phyloP scores from a whole-genome alignment of 2,888 invertebrate genomes.

The Tridacna gigas region DNA sequence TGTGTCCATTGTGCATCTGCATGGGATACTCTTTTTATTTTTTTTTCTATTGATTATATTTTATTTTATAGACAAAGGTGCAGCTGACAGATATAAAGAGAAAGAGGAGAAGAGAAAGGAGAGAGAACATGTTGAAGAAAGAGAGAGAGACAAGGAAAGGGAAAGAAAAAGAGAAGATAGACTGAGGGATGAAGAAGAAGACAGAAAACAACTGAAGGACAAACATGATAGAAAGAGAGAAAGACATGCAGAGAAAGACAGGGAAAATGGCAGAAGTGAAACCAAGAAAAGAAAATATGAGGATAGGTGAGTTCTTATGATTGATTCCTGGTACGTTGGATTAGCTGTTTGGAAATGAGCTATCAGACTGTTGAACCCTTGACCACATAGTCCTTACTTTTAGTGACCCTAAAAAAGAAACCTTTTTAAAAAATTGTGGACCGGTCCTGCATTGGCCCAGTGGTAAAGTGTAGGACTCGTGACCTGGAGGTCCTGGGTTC shows the following conservation, averaged over 20 bases:
- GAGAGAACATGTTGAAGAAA: constrained; percentile 26
- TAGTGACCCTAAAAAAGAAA: not conserved
- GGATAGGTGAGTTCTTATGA: constrained; percentile 14
- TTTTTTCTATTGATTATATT: not conserved
- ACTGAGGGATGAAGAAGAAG: constrained; percentile 11
- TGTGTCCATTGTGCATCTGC: too few species aligned
- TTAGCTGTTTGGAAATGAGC: too few species aligned
- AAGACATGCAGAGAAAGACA: constrained; percentile 41
- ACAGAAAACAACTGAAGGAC: constrained; percentile 15
- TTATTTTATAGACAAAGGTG: constrained; percentile 71
- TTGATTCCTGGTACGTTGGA: not conserved
- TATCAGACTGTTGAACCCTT: too few species aligned
- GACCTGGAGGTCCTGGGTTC: too few species aligned
- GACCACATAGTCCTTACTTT: too few species aligned
- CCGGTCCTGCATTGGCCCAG: too few species aligned
- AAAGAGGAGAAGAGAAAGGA: constrained; percentile 60
- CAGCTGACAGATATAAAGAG: constrained; percentile 70
- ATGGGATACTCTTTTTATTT: too few species aligned
- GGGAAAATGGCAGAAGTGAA: constrained; percentile 43
- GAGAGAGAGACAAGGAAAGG: constrained; percentile 21
- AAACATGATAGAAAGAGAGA: constrained; percentile 29
- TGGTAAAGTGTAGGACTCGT: too few species aligned
- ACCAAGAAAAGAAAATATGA: constrained; percentile 55
- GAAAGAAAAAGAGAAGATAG: constrained; percentile 37
- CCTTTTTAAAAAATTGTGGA: not conserved